Percentiles rank a stretch among this genome's conserved stretches.
These are phyloP conservation scores for Callospermophilus lateralis DNA, from an alignment of 2,113 vertebrate species.

Conservation along the genomic window DNA sequence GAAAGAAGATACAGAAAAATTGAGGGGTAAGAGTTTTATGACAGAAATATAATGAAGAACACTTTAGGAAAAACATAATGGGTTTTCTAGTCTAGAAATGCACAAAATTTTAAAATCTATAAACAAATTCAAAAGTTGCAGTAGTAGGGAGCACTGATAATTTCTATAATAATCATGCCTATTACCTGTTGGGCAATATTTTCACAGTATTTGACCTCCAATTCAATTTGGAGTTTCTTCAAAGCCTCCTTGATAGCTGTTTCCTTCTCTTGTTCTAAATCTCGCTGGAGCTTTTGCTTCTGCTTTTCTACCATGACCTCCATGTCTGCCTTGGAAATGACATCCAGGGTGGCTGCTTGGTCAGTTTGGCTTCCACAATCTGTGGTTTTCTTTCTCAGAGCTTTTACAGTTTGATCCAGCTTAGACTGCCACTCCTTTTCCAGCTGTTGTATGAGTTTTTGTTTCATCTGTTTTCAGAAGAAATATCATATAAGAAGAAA, in stretches of 20 bases:
- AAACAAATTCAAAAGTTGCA: background rate
- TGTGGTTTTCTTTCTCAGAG: conserved; percentile 77
- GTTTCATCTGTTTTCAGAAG: conserved; percentile 85
- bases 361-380: conserved; percentile 90
- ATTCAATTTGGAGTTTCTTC: conserved; percentile 86
- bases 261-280: conserved; percentile 85
- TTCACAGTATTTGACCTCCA: conserved; percentile 89
- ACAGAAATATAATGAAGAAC: conserved; percentile 39
- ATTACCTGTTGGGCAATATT: conserved; percentile 92
- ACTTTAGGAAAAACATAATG: background rate
- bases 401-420: conserved; percentile 85
- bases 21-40: background rate
- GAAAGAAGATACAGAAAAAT: conserved; percentile 24
- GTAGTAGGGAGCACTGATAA: background rate
- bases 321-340: conserved; percentile 72
- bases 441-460: conserved; percentile 85
- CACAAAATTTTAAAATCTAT: conserved; percentile 14
- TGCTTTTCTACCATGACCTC: conserved; percentile 74
- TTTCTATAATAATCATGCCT: background rate
- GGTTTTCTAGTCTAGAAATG: background rate
- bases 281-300: conserved; percentile 79
- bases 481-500: conserved; percentile 63
- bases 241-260: conserved; percentile 85
- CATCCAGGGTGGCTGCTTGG: conserved; percentile 44
- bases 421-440: conserved; percentile 90